Percentiles rank a stretch among this genome's conserved stretches.
These are phyloP conservation scores for Phyllotreta cruciferae DNA, from an alignment of 2,888 invertebrate genomes.

Conservation along the genomic window DNA sequence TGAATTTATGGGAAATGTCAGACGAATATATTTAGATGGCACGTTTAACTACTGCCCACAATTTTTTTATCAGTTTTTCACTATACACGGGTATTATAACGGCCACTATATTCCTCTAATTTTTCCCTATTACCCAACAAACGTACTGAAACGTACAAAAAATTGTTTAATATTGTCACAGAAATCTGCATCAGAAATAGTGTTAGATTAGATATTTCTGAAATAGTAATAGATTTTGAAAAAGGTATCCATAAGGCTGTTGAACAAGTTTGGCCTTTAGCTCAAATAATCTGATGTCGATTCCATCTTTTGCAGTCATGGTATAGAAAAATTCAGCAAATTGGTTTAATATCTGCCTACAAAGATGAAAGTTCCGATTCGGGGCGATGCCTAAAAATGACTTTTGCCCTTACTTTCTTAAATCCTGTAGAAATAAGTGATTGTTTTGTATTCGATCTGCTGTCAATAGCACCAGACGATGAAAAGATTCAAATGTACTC, in stretches of 20 bases:
- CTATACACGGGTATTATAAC: neutral
- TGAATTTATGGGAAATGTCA: neutral
- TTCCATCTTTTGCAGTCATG: slow-evolving; percentile 20
- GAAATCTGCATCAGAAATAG: neutral
- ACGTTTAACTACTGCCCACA: neutral
- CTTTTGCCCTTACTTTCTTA: slow-evolving; percentile 1
- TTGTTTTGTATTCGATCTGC: slow-evolving; percentile 8
- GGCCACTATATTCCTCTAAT: neutral
- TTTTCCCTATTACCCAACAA: too few relatives aligned
- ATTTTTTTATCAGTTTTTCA: slow-evolving; percentile 2
- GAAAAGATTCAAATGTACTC: slow-evolving; percentile 13
- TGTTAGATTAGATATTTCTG: neutral
- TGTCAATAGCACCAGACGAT: slow-evolving; percentile 8
- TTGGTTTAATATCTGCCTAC: slow-evolving; percentile 2
- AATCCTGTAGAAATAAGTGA: neutral
- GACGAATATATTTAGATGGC: too few relatives aligned
- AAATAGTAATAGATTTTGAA: slow-evolving; percentile 20
- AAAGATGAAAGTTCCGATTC: neutral
- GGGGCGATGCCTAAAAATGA: slow-evolving; percentile 2
- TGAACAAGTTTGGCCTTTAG: slow-evolving; percentile 11
- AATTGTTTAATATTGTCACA: neutral
- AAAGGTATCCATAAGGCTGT: slow-evolving; percentile 14
- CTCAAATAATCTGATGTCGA: slow-evolving; percentile 17
- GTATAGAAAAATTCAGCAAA: slow-evolving; percentile 20
- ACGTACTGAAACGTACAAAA: too few relatives aligned